These are phyloP conservation scores for Chloroclystis v-ata DNA, from an alignment of 2,888 invertebrate genomes.

Conservation along the genomic window DNA sequence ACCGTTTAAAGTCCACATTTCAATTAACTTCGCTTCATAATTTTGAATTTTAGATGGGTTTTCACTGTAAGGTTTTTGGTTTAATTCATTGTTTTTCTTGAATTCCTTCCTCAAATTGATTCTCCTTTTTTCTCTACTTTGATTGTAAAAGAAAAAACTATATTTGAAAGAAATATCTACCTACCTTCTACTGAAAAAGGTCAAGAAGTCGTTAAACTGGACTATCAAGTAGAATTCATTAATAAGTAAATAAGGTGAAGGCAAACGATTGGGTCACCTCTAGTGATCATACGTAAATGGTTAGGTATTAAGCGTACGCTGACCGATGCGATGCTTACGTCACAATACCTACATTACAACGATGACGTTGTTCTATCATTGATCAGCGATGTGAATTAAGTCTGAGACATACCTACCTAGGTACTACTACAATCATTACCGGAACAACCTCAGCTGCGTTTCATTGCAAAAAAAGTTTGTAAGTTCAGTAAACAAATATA, in stretches of 20 bases:
- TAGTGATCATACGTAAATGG: constrained; percentile 1
- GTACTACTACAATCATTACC: too few species aligned
- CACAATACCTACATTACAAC: constrained; percentile 17
- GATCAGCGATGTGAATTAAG: neutral
- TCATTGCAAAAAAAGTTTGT: too few species aligned
- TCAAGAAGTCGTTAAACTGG: constrained; percentile 30
- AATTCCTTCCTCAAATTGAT: too few species aligned
- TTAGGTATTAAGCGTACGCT: constrained; percentile 18
- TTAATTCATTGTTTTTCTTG: constrained; percentile 1
- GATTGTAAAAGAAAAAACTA: too few species aligned
- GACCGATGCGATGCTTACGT: constrained; percentile 30
- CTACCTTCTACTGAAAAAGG: neutral
- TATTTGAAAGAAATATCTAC: too few species aligned
- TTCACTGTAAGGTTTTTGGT: neutral
- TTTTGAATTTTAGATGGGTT: constrained; percentile 17
- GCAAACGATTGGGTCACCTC: constrained; percentile 52
- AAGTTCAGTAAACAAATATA: constrained; percentile 3
- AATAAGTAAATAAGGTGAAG: constrained; percentile 50
- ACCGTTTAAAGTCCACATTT: constrained; percentile 14
- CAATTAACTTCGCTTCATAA: constrained; percentile 23
- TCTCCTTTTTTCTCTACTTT: too few species aligned
- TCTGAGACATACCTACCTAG: too few species aligned
- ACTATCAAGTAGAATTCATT: constrained; percentile 23
- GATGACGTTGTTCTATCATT: neutral
- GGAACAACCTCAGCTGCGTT: too few species aligned